These are phyloP conservation scores for Aphrocallistes beatrix DNA, from an alignment of 37 sponge, comb jelly and placozoan species.

Conservation along the genomic window DNA sequence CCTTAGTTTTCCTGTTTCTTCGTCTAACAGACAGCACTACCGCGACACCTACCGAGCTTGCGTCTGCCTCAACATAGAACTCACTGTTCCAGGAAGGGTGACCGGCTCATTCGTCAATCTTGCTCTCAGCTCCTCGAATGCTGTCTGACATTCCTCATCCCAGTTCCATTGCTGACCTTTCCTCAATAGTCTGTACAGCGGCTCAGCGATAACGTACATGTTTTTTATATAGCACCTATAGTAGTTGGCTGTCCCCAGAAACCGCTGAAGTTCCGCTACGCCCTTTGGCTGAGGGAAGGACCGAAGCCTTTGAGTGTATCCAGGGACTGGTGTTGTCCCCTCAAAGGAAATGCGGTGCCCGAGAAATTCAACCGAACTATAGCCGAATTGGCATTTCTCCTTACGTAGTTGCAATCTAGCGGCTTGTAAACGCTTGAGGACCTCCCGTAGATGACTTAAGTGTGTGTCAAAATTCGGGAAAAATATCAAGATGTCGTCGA, in stretches of 20 bases:
- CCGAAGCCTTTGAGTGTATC: neutral
- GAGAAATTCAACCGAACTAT: neutral
- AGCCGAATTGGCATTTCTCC: neutral
- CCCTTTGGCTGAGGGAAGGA: neutral
- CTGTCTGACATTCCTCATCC: neutral
- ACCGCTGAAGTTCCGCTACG: neutral
- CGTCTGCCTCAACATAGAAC: neutral
- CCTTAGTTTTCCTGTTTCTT: neutral
- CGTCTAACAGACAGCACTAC: neutral
- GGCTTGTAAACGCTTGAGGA: neutral
- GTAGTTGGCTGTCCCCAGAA: constrained; percentile 14
- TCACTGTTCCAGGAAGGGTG: constrained; percentile 2
- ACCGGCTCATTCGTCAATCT: constrained; percentile 10
- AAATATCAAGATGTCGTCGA: neutral
- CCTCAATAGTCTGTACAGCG: neutral
- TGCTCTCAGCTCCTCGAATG: neutral
- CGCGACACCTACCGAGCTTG: neutral
- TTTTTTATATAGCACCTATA: neutral
- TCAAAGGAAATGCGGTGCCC: neutral
- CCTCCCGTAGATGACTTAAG: constrained; percentile 5
- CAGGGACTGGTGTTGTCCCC: neutral
- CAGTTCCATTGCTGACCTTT: neutral
- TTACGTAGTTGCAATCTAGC: neutral
- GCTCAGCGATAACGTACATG: neutral
- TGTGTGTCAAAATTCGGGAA: neutral